Conservation (phyloP, 2,113 vertebrate genomes). For the Scomber colias region DNA sequence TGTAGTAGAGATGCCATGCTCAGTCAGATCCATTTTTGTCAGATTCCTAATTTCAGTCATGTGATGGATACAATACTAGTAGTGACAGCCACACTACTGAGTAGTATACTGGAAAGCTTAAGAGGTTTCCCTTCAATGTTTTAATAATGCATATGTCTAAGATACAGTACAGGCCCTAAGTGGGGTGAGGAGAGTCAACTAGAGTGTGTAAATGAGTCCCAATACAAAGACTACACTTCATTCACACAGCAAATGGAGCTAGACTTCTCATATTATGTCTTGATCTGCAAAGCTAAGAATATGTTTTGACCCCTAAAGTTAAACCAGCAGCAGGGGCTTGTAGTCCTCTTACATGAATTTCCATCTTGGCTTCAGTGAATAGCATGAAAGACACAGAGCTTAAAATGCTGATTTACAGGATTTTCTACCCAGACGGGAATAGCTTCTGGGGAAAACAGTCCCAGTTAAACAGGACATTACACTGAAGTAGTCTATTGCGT, state of each 20-base stretch:
- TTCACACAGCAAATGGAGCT: conserved; percentile 19
- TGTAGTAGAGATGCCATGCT: too few species aligned
- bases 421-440: neutral
- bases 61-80: too few species aligned
- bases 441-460: neutral
- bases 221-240: conserved; percentile 8
- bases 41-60: too few species aligned
- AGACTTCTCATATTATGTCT: neutral
- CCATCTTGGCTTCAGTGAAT: conserved; percentile 28
- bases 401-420: conserved; percentile 22
- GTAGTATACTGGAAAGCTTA: neutral
- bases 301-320: neutral
- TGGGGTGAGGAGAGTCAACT: neutral
- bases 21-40: too few species aligned
- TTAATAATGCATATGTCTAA: conserved; percentile 36
- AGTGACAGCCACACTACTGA: neutral
- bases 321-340: conserved; percentile 10
- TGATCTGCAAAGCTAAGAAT: conserved; percentile 5
- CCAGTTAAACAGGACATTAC: conserved; percentile 12
- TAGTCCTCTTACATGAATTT: conserved; percentile 10
- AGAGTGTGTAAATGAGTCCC: conserved; percentile 4
- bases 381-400: conserved; percentile 6
- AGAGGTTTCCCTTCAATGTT: conserved; percentile 2
- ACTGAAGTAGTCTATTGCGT: neutral
- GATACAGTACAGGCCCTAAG: conserved; percentile 11